These are phyloP conservation scores for Mormyrus lacerda DNA, from an alignment of 2,113 vertebrate species.

Conservation along the genomic window DNA sequence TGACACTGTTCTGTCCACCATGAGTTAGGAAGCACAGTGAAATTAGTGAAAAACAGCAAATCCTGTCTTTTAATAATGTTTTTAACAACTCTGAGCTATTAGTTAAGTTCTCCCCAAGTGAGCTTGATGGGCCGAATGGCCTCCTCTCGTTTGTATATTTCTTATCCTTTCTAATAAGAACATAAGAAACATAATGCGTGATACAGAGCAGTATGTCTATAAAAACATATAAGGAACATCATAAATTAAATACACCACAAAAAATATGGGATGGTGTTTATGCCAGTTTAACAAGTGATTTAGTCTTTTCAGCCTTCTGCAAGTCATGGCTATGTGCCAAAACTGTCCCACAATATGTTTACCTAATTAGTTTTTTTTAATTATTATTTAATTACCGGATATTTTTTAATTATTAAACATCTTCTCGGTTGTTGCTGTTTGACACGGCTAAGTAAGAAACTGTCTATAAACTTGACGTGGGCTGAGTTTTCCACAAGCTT, in stretches of 20 bases:
- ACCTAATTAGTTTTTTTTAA: not conserved
- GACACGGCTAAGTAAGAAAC: not conserved
- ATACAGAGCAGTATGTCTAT: not conserved
- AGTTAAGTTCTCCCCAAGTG: too few relatives aligned
- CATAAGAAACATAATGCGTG: too few relatives aligned
- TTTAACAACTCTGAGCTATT: too few relatives aligned
- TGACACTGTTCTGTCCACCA: not conserved
- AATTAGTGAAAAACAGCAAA: not conserved
- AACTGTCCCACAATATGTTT: not conserved
- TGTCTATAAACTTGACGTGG: not conserved
- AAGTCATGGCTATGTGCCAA: not conserved
- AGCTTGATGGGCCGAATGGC: too few relatives aligned
- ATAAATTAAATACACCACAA: not conserved
- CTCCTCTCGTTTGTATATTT: too few relatives aligned
- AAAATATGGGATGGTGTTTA: not conserved
- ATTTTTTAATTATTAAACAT: not conserved
- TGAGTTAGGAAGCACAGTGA: not conserved
- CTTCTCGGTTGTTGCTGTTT: not conserved
- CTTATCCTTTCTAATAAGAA: too few relatives aligned
- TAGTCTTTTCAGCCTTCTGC: not conserved
- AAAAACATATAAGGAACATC: not conserved
- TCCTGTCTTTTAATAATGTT: not conserved
- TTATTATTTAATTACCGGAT: too few relatives aligned
- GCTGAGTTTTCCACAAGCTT: not conserved
- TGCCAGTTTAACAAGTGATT: not conserved